Conservation (phyloP, 2,113 vertebrate genomes). For the Spilogale gracilis region DNA sequence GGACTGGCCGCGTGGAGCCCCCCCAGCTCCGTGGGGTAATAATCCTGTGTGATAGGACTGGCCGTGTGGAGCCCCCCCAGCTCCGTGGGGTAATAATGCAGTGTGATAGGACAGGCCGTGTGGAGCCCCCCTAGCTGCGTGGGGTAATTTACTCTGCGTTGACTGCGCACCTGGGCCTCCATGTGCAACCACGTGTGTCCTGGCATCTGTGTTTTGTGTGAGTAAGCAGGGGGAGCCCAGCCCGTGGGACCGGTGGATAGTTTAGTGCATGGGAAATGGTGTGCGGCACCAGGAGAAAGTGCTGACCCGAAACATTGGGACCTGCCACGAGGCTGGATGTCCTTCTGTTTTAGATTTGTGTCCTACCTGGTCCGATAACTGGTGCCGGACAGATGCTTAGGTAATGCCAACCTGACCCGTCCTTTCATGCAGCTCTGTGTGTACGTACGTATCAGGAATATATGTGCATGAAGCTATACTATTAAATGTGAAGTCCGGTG, state of each 20-base stretch:
- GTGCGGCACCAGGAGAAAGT: not conserved
- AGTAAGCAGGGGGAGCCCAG: not conserved
- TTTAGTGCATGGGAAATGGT: not conserved
- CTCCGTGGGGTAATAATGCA: not conserved
- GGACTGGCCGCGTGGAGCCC: not conserved
- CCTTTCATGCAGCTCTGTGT: not conserved
- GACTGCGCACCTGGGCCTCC: not conserved
- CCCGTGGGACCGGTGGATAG: not conserved
- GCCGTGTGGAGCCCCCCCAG: not conserved
- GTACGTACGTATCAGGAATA: not conserved
- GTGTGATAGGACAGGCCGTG: not conserved
- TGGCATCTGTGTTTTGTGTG: slow-evolving; percentile 57
- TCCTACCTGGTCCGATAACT: not conserved
- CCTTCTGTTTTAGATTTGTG: not conserved
- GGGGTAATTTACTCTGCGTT: not conserved
- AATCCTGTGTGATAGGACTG: not conserved
- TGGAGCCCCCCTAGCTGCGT: not conserved
- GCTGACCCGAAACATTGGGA: not conserved
- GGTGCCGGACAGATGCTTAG: not conserved
- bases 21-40: not conserved
- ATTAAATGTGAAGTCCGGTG: not conserved
- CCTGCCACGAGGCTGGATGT: not conserved
- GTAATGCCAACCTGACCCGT: not conserved
- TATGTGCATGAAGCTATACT: not conserved
- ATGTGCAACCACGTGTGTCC: not conserved